Percentiles rank a stretch among this genome's conserved stretches.
Conservation (phyloP, 1,140 invertebrate genomes). For the Nylanderia fulva region DNA sequence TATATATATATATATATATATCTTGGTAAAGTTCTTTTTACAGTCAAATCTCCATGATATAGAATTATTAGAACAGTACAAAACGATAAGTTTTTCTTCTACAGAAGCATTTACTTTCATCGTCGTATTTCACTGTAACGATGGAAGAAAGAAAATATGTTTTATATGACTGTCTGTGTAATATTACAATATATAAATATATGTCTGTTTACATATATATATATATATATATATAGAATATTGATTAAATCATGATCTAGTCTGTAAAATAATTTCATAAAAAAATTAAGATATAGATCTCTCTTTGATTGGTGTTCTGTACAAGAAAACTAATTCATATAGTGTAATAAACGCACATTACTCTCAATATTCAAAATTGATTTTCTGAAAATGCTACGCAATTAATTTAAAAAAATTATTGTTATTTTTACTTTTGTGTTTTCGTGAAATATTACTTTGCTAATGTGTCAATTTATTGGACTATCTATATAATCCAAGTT, state of each 20-base stretch:
- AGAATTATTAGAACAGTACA: slow-evolving; percentile 73
- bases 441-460: not conserved
- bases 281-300: not conserved
- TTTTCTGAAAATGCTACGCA: not conserved
- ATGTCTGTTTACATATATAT: slow-evolving; percentile 45
- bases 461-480: slow-evolving; percentile 26
- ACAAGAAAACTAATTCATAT: not conserved
- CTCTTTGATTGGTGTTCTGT: not conserved
- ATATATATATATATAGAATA: slow-evolving; percentile 36
- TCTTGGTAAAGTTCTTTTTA: slow-evolving; percentile 56
- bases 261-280: not conserved
- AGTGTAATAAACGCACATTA: not conserved
- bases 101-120: slow-evolving; percentile 47
- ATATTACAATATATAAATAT: slow-evolving; percentile 64
- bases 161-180: slow-evolving; percentile 45
- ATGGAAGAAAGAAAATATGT: slow-evolving; percentile 49
- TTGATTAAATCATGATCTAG: slow-evolving; percentile 36
- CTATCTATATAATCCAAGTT: slow-evolving; percentile 54
- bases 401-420: slow-evolving; percentile 12
- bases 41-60: slow-evolving; percentile 59
- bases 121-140: slow-evolving; percentile 19
- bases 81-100: slow-evolving; percentile 62
- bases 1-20: slow-evolving; percentile 27
- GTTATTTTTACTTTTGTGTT: not conserved
- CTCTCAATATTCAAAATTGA: slow-evolving; percentile 7